Conservation (phyloP, 2,797 vertebrate genomes). For the Acanthopagrus latus region DNA sequence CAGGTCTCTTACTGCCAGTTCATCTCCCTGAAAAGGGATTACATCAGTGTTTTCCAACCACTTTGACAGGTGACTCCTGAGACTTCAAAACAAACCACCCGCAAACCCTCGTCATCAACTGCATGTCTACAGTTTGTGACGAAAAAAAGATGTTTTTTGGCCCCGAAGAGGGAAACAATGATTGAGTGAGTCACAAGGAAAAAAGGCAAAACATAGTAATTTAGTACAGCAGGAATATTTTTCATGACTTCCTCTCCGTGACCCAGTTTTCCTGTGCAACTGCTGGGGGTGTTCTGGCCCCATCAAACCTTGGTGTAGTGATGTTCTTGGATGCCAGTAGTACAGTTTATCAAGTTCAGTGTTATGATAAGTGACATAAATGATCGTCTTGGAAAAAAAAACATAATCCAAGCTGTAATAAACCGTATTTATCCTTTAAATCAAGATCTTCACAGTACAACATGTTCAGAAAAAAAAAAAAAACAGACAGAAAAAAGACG, state of each 20-base stretch:
- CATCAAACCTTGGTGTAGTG: not conserved
- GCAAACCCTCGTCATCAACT: not conserved
- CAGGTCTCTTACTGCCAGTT: not conserved
- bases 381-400: too few species aligned
- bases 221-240: not conserved
- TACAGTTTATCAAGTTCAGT: not conserved
- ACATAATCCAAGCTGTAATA: not conserved
- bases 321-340: not conserved
- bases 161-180: not conserved
- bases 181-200: not conserved
- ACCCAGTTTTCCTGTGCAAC: too few species aligned
- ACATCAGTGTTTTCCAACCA: not conserved
- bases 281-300: too few species aligned
- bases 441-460: not conserved
- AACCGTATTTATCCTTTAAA: not conserved
- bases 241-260: too few species aligned
- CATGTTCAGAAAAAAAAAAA: slow-evolving; percentile 4
- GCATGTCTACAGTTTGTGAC: too few species aligned
- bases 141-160: too few species aligned
- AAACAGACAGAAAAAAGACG: not conserved
- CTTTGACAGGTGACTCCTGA: not conserved
- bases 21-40: not conserved
- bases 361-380: not conserved
- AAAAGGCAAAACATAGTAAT: not conserved
- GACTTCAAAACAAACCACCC: not conserved